Evolutionary conservation across 2,113 vertebrate species (phyloP).

Genomic region (Pica pica): DNA sequence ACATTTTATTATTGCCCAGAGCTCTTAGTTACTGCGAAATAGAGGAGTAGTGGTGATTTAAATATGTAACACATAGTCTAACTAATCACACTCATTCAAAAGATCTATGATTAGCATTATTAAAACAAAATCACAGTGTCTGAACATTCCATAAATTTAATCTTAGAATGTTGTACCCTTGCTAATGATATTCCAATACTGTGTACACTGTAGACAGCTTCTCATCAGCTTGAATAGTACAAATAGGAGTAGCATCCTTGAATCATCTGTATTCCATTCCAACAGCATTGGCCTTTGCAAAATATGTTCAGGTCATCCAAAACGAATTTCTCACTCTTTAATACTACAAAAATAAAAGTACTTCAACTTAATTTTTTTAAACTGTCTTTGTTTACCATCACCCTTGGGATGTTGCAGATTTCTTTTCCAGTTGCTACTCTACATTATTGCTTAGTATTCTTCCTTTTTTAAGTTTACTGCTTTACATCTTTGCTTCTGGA

Average conservation of each 20-base stretch:
- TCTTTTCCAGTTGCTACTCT: not conserved
- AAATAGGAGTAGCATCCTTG: not conserved
- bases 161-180: not conserved
- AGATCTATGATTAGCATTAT: constrained; percentile 46
- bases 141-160: constrained; percentile 34
- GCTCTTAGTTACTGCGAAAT: constrained; percentile 55
- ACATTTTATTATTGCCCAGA: constrained; percentile 69
- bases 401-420: not conserved
- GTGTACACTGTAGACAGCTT: not conserved
- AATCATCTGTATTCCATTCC: not conserved
- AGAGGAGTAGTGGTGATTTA: constrained; percentile 46
- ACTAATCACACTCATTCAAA: constrained; percentile 54
- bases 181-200: not conserved
- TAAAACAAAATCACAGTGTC: constrained; percentile 21
- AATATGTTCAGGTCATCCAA: not conserved
- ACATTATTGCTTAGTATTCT: not conserved
- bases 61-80: constrained; percentile 36
- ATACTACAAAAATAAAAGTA: not conserved
- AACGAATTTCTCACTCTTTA: constrained; percentile 27
- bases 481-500: not conserved
- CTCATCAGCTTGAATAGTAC: not conserved
- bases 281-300: not conserved
- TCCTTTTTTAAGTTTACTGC: not conserved
- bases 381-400: not conserved
- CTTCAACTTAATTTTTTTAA: not conserved